Evolutionary conservation across 2,888 invertebrate species (phyloP), one percentile per base, ranked within the genome.

Genomic region (Sylvicola cinctus): DNA sequence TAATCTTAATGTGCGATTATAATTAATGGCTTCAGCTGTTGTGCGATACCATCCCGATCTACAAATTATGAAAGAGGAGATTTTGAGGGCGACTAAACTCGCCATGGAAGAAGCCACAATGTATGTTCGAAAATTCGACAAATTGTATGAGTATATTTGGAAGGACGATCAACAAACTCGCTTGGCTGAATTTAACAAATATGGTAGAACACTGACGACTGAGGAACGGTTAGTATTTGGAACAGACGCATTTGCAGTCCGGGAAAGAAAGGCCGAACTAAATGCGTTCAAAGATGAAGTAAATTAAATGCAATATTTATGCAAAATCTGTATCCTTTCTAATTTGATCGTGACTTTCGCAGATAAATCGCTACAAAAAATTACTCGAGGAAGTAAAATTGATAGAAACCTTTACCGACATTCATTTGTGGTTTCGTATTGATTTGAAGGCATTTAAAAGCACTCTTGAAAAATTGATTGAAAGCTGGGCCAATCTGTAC

Each of bases 401-500:
- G 11, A 64, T 90, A 38, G 71, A 75, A 8, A 58, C 65, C 0
- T 67, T 66, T 16, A 67, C 69, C 38, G 61, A 81, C 12, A 71
- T 88, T 47, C 71, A 73, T 39, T 65, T 70, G 10, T 91, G 91
- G 88, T 61, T 91, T 36, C 65, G 72, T 37, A 52, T 91, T 3
- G 77, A 90, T 46, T 60, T 83, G 32, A 68, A 67, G 37, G 74
- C 79, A 0, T 73, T 93, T 43, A 80, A 87, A 45, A 78, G 79
- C 46, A 70, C 74, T 1, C 70, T 93, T 13, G 65, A 90, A 41
- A 83, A 81, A 50, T 72, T 73, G 16, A 72, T 88, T 39, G 77
- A 80, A 50, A 77, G 83, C 47, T 91, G 91, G 90, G 75, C 81
- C 37, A 77, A 79, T 48, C 63, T 88, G 43, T 85, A 79, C 49